Percentiles rank a stretch among this genome's conserved stretches.
phyloP scores from a whole-genome alignment of 2,113 vertebrate genomes.

The Proteles cristata region DNA sequence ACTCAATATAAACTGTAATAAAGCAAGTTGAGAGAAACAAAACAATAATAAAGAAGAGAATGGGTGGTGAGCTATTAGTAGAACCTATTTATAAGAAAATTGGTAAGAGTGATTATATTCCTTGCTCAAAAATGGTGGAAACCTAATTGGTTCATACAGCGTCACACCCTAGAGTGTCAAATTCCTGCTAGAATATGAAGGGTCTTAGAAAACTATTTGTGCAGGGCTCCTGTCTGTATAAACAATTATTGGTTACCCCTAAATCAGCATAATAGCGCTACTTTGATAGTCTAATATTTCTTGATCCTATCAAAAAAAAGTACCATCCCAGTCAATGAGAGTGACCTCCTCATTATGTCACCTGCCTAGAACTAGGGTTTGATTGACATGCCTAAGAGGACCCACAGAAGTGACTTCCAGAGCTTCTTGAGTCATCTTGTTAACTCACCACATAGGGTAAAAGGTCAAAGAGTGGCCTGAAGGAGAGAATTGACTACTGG shows the following conservation, averaged over 20 bases:
- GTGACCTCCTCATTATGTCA: not conserved
- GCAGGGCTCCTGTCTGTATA: not conserved
- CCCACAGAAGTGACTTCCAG: accelerated
- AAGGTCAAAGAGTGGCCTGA: not conserved
- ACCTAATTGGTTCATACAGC: not conserved
- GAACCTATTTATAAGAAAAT: not conserved
- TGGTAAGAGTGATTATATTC: not conserved
- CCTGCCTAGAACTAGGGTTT: not conserved
- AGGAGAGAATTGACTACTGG: accelerated
- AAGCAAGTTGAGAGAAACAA: not conserved
- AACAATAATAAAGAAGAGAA: not conserved
- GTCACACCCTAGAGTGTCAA: accelerated
- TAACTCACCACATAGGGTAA: not conserved
- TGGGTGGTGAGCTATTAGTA: not conserved
- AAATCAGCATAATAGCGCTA: not conserved
- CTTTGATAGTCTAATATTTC: not conserved
- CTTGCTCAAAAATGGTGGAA: not conserved
- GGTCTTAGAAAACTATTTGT: not conserved
- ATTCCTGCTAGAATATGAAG: not conserved
- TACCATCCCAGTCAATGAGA: not conserved
- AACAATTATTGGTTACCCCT: not conserved
- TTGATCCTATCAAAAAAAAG: not conserved
- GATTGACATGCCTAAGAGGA: not conserved
- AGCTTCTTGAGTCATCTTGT: not conserved
- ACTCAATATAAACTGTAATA: not conserved